Evolutionary conservation across 2,888 invertebrate species (phyloP).

Genomic region (Oscheius sp.): DNA sequence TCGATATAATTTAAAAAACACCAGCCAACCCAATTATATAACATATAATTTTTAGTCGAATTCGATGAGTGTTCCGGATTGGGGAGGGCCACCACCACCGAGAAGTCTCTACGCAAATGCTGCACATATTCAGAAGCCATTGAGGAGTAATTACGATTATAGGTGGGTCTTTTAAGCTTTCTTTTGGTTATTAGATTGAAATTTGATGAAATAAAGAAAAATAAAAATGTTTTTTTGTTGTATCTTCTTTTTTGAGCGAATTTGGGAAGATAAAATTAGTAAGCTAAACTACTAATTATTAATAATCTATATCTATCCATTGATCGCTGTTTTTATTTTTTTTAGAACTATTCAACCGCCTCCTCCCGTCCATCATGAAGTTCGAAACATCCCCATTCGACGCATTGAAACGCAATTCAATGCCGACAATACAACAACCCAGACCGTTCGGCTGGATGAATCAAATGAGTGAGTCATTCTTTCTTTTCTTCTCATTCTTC

Average conservation of each 20-base stretch:
- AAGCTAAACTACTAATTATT: no score
- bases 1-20: not conserved
- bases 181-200: not conserved
- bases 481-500: not conserved
- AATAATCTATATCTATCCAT: no score
- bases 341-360: not conserved
- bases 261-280: no score
- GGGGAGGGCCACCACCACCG: constrained; percentile 22
- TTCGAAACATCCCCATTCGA: constrained; percentile 23
- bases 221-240: no score
- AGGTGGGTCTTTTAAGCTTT: constrained; percentile 1
- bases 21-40: not conserved
- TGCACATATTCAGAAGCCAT: constrained; percentile 25
- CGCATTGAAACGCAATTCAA: constrained; percentile 30
- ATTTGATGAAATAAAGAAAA: not conserved
- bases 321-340: no score
- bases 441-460: constrained; percentile 5
- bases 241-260: no score
- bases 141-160: constrained; percentile 19
- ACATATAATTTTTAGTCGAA: constrained; percentile 14
- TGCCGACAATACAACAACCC: constrained; percentile 19
- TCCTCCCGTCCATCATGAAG: constrained; percentile 7
- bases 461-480: constrained; percentile 2
- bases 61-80: constrained; percentile 29
- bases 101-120: constrained; percentile 25